Conservation (phyloP, 2,797 vertebrate species). For the Dicrostonyx torquatus region DNA sequence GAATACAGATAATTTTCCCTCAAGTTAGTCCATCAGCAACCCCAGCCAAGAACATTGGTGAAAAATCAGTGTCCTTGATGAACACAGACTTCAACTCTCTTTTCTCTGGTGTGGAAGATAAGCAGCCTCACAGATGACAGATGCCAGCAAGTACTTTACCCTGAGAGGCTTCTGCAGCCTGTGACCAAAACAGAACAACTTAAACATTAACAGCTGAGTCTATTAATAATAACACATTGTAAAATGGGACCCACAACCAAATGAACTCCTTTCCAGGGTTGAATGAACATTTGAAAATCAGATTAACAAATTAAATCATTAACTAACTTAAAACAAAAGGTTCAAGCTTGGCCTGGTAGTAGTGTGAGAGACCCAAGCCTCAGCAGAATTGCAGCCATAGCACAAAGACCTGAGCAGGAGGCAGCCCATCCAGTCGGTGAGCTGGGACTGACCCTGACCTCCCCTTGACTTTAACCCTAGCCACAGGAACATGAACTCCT, state of each 20-base stretch:
- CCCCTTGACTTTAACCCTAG: too few relatives aligned
- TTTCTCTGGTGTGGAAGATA: neutral
- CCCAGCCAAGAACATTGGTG: slow-evolving; percentile 1
- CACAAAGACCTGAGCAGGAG: too few relatives aligned
- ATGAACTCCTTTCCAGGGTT: neutral
- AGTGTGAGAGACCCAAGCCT: too few relatives aligned
- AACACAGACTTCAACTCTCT: neutral
- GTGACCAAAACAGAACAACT: neutral
- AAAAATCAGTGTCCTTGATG: neutral
- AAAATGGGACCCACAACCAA: neutral
- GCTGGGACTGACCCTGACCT: too few relatives aligned
- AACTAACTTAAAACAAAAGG: neutral
- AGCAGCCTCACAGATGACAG: neutral
- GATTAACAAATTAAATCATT: slow-evolving; percentile 15
- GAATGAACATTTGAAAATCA: slow-evolving; percentile 32
- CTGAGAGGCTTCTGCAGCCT: neutral
- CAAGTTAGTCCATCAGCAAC: neutral
- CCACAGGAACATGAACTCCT: too few relatives aligned
- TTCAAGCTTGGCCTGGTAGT: neutral
- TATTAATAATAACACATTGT: neutral
- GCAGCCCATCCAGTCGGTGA: too few relatives aligned
- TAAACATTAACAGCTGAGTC: neutral
- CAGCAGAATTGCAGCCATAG: too few relatives aligned
- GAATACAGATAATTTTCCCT: neutral
- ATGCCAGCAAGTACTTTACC: neutral